These are phyloP conservation scores for Enteromius fasciolatus DNA, from an alignment of 2,797 vertebrate genomes.

Conservation along the genomic window DNA sequence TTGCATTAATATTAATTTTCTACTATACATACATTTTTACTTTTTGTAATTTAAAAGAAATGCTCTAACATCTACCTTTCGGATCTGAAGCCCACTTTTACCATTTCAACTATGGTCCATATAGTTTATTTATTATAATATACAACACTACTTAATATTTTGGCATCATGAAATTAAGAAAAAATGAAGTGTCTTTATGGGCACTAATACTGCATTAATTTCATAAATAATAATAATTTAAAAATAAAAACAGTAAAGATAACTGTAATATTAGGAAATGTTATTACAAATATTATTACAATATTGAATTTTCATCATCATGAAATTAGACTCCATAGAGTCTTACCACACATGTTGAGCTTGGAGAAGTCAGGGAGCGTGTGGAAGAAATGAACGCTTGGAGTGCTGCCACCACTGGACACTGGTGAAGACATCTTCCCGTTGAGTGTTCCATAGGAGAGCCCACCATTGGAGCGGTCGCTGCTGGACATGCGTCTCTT, in stretches of 20 bases:
- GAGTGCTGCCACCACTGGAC: slow-evolving; percentile 79
- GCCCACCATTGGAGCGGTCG: slow-evolving; percentile 84
- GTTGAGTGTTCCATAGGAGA: slow-evolving; percentile 89
- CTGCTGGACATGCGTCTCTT: slow-evolving; percentile 92
- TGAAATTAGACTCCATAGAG: background rate
- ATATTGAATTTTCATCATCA: background rate
- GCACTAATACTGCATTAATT: background rate
- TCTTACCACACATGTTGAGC: slow-evolving; percentile 89
- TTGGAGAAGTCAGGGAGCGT: slow-evolving; percentile 96
- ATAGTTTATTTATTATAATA: background rate
- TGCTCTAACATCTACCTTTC: background rate
- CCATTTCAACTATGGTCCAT: background rate
- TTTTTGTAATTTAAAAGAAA: background rate
- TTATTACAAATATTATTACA: background rate
- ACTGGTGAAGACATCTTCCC: slow-evolving; percentile 87
- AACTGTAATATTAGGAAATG: background rate
- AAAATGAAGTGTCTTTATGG: background rate
- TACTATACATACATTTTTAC: background rate
- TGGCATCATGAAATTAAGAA: too few species aligned
- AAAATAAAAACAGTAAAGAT: background rate
- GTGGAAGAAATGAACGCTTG: slow-evolving; percentile 85
- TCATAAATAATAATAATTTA: background rate
- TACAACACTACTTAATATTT: too few species aligned
- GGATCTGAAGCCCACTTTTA: background rate
- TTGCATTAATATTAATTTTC: background rate